Base-by-base conservation (phyloP, 1,140 invertebrate species). In the Grapholita molesta region DNA sequence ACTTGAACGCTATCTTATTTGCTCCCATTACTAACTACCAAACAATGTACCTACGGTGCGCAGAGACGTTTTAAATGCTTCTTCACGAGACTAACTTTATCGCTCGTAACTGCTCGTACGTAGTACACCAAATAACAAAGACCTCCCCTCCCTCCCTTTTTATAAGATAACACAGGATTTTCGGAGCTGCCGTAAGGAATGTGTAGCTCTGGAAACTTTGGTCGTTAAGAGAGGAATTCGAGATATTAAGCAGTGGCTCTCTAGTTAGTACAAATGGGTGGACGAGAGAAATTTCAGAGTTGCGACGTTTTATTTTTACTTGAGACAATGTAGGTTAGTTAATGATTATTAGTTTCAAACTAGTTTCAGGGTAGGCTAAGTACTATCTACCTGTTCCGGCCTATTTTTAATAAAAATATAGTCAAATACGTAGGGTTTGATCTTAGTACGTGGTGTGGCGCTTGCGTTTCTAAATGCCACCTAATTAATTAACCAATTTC, bases 1-100 rank as follows among this genome's bases (percentile, higher is more conserved):
- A 15, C 42, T 48, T 48, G 18, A 48, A 48, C 18, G 7, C 67
- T 55, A 71, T 64, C 69, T 71, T 70, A 77, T 75, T 71, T 81
- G 77, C 80, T 76, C 57, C 65, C 80, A 68, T 64, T 86, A 81
- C 82, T 48, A 65, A 78, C 74, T 79, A 75, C 77, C 73, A 74
- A 82, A 79, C 82, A 83, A 85, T 84, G 82, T 83, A 88, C 79
- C 78, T 83, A 87, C 79, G 78, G 81, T 82, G 71, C 79, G 80
- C 83, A 83, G 77, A 80, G 83, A 88, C 81, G 85, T 87, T 88
- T 86, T 89, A 88, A 90, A 87, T 80, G 84, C 80, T 85, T 87
- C 85, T 89, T 85, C 81, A 80, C 79, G 78, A 84, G 76, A 83
- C 82, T 69, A 86, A 88, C 78, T 88, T 89, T 90, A 88, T 87